Base-by-base conservation (phyloP, 1,140 invertebrate genomes). In the Drosophila sp. region DNA sequence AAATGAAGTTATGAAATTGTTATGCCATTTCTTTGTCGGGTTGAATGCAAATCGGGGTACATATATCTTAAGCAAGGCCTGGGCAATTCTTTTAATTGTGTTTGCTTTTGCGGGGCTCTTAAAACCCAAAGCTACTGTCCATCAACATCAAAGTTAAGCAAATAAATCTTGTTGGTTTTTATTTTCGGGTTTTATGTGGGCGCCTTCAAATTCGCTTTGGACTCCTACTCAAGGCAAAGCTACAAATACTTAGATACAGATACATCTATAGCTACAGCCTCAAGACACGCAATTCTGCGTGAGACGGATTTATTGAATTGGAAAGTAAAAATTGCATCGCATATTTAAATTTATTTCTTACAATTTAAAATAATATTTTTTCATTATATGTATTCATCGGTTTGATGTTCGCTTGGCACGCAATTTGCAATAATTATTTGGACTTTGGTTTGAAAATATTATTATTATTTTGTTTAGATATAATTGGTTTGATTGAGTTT, bases 301-400 rank as follows among this genome's bases (percentile, higher is more conserved):
- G 80, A 74, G 67, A 47, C 65, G 83, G 83, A 87, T 71, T 79
- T 86, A 86, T 86, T 77, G 83, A 86, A 87, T 86, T 86, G 79
- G 83, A 86, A 86, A 86, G 83, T 83, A 73, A 86, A 74, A 89
- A 87, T 87, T 87, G 82, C 82, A 83, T 38, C 25, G 69, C 80
- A 57, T 71, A 87, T 83, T 86, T 87, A 79, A 79, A 86, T 86
- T 73, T 86, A 83, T 87, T 76, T 86, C 61, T 61, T 65, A 69
- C 79, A 86, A 77, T 77, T 58, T 58, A 81, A 85, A 75, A 76
- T 67, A 38, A 72, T 75, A 70, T 72, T 62, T 58, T 58, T 41
- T 47, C 57, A 25, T 63, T 66, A 25, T 64, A 68, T 58, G 44
- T 27, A 71, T 56, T 44, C 44, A 74, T 47, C 61, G 62, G 35